These are phyloP conservation scores for Nebria brevicollis DNA, from an alignment of 2,888 invertebrate species.

Conservation along the genomic window DNA sequence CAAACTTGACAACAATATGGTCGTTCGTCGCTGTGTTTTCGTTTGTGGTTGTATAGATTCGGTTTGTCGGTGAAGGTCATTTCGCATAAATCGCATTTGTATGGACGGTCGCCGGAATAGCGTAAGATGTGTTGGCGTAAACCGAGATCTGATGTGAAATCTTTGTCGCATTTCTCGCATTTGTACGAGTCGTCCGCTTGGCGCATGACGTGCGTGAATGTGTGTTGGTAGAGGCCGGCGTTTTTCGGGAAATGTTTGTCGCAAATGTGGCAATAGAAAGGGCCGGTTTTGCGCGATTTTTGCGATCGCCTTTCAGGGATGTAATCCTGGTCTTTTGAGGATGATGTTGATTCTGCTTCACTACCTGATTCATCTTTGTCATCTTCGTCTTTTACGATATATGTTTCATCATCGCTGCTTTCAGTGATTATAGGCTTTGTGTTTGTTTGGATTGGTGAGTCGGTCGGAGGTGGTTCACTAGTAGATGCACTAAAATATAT, in stretches of 20 bases:
- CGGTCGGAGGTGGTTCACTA: not conserved
- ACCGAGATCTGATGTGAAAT: constrained; percentile 31
- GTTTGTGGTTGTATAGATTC: constrained; percentile 32
- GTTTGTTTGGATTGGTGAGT: not conserved
- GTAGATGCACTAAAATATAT: not conserved
- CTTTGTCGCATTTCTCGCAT: constrained; percentile 25
- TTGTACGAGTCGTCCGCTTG: not conserved
- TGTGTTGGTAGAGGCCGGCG: constrained; percentile 7
- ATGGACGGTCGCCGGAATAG: constrained; percentile 27
- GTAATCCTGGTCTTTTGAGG: constrained; percentile 20
- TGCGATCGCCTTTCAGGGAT: not conserved
- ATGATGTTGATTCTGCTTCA: not conserved
- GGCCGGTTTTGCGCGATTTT: not conserved
- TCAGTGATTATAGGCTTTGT: not conserved
- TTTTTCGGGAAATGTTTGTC: constrained; percentile 25
- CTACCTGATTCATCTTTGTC: not conserved
- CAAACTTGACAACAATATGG: constrained; percentile 34
- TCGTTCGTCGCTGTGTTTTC: constrained; percentile 25
- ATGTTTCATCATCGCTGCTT: not conserved
- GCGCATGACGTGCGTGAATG: not conserved
- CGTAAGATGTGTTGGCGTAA: constrained; percentile 33
- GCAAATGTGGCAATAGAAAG: constrained; percentile 31
- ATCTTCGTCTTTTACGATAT: not conserved
- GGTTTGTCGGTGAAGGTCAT: constrained; percentile 31
- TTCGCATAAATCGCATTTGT: constrained; percentile 18